These are phyloP conservation scores for Taphrorychus bicolor DNA, from an alignment of 2,888 invertebrate genomes.

Conservation along the genomic window DNA sequence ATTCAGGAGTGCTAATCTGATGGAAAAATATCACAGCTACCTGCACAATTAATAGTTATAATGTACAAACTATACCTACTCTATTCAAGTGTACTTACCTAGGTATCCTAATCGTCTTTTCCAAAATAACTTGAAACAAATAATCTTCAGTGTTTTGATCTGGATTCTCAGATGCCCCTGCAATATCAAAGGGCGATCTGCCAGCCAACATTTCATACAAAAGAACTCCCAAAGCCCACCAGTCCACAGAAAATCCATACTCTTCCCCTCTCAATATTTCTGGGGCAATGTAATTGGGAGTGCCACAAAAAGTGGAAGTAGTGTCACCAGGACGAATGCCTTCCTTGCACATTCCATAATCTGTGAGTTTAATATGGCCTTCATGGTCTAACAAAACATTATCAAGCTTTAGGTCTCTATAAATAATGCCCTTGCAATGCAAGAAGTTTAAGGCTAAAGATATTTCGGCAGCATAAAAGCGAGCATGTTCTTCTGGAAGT, in stretches of 20 bases:
- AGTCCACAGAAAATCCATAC: conserved; percentile 93
- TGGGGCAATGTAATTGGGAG: conserved; percentile 99
- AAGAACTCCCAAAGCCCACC: conserved; percentile 98
- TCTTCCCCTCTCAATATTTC: conserved; percentile 96
- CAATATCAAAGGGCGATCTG: conserved; percentile 97
- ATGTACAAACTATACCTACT: neutral
- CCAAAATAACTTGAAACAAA: conserved; percentile 95
- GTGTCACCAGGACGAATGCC: conserved; percentile 94
- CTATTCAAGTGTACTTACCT: conserved; percentile 10
- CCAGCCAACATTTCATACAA: conserved; percentile 99
- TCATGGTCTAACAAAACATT: conserved; percentile 98
- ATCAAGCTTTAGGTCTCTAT: conserved; percentile 95
- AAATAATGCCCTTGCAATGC: conserved; percentile 98
- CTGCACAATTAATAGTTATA: neutral
- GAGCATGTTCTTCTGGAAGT: conserved; percentile 96
- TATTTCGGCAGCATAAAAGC: conserved; percentile 99
- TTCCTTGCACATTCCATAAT: conserved; percentile 99
- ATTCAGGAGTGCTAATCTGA: no score
- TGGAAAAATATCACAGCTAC: no score
- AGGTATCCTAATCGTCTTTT: conserved; percentile 98
- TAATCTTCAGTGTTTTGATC: conserved; percentile 99
- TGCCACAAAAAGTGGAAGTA: conserved; percentile 95
- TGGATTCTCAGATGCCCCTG: conserved; percentile 95
- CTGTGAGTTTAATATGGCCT: conserved; percentile 98
- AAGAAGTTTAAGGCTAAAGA: conserved; percentile 97